A percentile compares a stretch with the other conserved stretches of the same genome.
Evolutionary conservation across 2,113 vertebrate genomes (phyloP).

Genomic region (Aegithalos caudatus): DNA sequence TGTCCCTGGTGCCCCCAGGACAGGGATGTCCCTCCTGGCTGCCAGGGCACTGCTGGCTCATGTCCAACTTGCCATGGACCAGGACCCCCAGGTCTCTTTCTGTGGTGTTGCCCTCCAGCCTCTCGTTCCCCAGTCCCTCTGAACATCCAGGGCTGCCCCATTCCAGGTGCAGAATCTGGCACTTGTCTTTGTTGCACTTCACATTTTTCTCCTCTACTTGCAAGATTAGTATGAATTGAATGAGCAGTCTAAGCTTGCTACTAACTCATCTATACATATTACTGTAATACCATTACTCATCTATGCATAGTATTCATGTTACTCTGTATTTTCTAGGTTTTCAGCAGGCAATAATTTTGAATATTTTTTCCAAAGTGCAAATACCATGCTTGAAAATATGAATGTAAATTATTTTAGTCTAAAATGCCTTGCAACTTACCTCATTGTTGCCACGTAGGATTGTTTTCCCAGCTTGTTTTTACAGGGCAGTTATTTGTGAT

Average conservation of each 20-base stretch:
- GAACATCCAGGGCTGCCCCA: neutral
- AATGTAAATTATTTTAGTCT: neutral
- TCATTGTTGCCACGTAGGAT: slow-evolving; percentile 1
- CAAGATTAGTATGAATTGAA: neutral
- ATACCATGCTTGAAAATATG: neutral
- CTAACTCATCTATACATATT: neutral
- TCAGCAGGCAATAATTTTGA: neutral
- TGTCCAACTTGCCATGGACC: fast-evolving
- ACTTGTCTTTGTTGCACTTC: neutral
- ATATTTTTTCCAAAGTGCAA: neutral
- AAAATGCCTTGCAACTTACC: neutral
- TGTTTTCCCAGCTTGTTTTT: neutral
- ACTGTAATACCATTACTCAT: neutral
- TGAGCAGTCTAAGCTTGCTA: neutral
- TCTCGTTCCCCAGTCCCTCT: too few relatives aligned
- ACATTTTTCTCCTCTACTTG: neutral
- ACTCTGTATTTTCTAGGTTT: neutral
- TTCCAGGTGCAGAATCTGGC: neutral
- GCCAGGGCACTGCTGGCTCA: neutral
- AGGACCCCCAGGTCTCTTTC: neutral
- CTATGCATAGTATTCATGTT: neutral
- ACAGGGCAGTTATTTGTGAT: neutral
- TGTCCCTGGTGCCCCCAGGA: neutral
- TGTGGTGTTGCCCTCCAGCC: neutral
- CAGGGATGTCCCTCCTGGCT: neutral